Conservation (phyloP, 2,888 invertebrate species). For the Papilio protenor region DNA sequence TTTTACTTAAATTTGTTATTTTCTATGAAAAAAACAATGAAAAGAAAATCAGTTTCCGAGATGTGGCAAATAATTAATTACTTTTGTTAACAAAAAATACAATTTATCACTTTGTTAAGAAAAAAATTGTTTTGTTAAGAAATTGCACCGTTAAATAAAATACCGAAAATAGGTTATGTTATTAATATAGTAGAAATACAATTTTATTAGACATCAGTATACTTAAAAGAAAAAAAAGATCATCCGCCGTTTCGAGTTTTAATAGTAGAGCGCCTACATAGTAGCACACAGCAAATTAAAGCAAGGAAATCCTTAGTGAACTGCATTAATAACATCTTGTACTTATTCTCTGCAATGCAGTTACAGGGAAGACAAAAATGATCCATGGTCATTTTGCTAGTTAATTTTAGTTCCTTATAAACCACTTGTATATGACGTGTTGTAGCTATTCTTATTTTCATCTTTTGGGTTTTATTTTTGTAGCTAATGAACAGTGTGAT, state of each 20-base stretch:
- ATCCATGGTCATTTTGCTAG: not conserved
- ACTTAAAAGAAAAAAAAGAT: not conserved
- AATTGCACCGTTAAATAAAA: too few species aligned
- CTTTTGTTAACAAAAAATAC: too few species aligned
- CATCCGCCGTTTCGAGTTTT: not conserved
- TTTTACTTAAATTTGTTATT: not conserved
- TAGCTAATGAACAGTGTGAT: too few species aligned
- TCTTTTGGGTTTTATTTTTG: too few species aligned
- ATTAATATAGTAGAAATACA: too few species aligned
- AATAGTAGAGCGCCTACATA: conserved; percentile 1
- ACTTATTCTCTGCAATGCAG: conserved; percentile 28
- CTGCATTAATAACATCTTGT: conserved; percentile 29
- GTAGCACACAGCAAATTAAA: conserved; percentile 29
- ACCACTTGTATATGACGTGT: not conserved
- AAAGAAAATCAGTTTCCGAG: not conserved
- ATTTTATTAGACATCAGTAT: too few species aligned
- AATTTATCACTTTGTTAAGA: too few species aligned
- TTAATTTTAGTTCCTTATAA: not conserved
- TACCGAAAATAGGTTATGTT: too few species aligned
- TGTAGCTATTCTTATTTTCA: too few species aligned
- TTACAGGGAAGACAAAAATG: conserved; percentile 27
- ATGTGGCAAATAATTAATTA: not conserved
- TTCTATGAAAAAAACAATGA: not conserved
- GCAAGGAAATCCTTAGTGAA: conserved; percentile 28
- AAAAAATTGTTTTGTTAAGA: too few species aligned